Percentiles rank a stretch among this genome's conserved stretches.
Conservation (phyloP, 2,888 invertebrate species). For the Sepiola atlantica region DNA sequence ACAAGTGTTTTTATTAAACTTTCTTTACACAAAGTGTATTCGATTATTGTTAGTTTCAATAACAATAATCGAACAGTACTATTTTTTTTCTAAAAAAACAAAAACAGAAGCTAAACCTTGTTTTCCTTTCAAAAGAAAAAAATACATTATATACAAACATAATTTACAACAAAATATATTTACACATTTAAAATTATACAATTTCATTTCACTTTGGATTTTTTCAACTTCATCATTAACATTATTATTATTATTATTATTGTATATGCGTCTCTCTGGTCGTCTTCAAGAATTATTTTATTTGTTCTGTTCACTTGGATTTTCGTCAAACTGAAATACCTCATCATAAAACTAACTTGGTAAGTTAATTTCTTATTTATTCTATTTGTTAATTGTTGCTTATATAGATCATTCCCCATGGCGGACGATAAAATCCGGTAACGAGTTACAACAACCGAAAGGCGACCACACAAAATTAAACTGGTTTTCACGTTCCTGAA, state of each 20-base stretch:
- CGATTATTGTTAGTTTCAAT: neutral
- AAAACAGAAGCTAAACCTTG: neutral
- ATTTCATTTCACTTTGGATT: conserved; percentile 19
- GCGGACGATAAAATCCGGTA: neutral
- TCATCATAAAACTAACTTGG: neutral
- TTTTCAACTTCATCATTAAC: neutral
- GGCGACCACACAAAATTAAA: too few species aligned
- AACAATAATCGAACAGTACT: neutral
- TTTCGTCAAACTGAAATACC: neutral
- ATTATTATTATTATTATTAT: neutral
- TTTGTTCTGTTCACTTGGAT: neutral
- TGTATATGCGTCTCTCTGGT: neutral
- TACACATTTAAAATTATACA: neutral
- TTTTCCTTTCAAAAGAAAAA: neutral
- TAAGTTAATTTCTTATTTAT: neutral
- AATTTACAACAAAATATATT: neutral
- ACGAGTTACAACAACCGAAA: too few species aligned
- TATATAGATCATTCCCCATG: neutral
- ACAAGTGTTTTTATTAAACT: neutral
- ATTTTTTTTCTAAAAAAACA: neutral
- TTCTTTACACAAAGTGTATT: neutral
- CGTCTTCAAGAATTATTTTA: neutral
- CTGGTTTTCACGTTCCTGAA: too few species aligned
- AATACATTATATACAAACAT: neutral
- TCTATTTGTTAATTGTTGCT: neutral